A percentile compares a stretch with the other conserved stretches of the same genome.
Conservation (phyloP, 2,888 invertebrate species). For the Dasysyrphus albostriatus region DNA sequence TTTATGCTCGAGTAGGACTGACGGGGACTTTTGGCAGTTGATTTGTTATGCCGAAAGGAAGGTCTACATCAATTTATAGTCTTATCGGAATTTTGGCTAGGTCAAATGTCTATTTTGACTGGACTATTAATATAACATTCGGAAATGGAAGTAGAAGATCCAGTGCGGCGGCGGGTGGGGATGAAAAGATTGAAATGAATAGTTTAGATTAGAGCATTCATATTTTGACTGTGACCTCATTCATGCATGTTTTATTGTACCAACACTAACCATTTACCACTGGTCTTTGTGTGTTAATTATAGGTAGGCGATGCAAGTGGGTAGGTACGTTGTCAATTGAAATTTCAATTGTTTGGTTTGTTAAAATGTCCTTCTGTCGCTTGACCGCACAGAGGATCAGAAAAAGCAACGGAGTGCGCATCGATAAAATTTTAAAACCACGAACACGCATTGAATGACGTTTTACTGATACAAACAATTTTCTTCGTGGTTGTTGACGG, state of each 20-base stretch:
- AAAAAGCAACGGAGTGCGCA: neutral
- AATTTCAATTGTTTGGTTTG: slow-evolving; percentile 29
- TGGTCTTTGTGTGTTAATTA: slow-evolving; percentile 32
- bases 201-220: neutral
- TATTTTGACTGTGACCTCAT: neutral
- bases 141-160: too few species aligned
- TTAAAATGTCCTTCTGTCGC: slow-evolving; percentile 36
- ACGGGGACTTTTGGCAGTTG: too few species aligned
- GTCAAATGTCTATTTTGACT: too few species aligned
- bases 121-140: too few species aligned
- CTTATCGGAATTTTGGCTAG: too few species aligned
- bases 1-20: too few species aligned
- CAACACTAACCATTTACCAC: slow-evolving; percentile 1
- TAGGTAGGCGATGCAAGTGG: slow-evolving; percentile 2
- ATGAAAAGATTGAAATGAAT: neutral
- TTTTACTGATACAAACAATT: slow-evolving; percentile 42
- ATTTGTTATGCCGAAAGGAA: too few species aligned
- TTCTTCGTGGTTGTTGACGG: slow-evolving; percentile 17
- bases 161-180: neutral
- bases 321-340: slow-evolving; percentile 34
- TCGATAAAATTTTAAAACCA: slow-evolving; percentile 31
- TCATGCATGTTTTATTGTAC: neutral
- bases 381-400: slow-evolving; percentile 32
- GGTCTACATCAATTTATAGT: too few species aligned
- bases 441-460: slow-evolving; percentile 30